Percentiles rank a stretch among this genome's conserved stretches.
Conservation (phyloP, 2,113 vertebrate species). For the Amazona vittata region DNA sequence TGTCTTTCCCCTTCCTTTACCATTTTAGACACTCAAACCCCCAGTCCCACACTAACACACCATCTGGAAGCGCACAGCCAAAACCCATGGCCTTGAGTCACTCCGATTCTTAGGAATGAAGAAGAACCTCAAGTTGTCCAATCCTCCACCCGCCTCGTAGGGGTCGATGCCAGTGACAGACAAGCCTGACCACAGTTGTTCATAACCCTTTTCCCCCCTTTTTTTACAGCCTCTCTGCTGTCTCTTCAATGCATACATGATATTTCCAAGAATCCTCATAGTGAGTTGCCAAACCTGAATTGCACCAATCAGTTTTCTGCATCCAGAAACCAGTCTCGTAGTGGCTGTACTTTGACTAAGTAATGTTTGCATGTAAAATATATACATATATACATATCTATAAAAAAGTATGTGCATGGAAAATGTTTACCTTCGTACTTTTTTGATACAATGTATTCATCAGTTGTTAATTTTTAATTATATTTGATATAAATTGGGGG, state of each 20-base stretch:
- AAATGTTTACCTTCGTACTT: slow-evolving; percentile 90
- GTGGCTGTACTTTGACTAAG: slow-evolving; percentile 84
- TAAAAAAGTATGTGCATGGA: slow-evolving; percentile 90
- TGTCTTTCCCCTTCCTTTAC: neutral
- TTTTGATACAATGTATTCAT: slow-evolving; percentile 93
- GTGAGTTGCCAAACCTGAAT: slow-evolving; percentile 80
- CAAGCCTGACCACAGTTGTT: neutral
- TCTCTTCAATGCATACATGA: slow-evolving; percentile 46
- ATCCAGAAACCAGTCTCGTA: slow-evolving; percentile 80
- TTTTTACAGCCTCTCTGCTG: slow-evolving; percentile 65
- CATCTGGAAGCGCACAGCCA: neutral
- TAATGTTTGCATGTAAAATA: slow-evolving; percentile 93
- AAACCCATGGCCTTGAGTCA: neutral
- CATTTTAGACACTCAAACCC: neutral
- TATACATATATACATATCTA: slow-evolving; percentile 86
- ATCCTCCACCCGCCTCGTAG: neutral
- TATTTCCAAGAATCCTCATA: slow-evolving; percentile 64
- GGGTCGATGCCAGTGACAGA: neutral
- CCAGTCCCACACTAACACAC: neutral
- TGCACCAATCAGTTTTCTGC: slow-evolving; percentile 77
- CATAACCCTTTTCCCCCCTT: slow-evolving; percentile 5
- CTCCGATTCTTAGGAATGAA: neutral
- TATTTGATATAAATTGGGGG: slow-evolving; percentile 94
- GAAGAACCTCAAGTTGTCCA: neutral
- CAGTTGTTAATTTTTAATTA: slow-evolving; percentile 92